phyloP scores from a whole-genome alignment of 2,113 vertebrate genomes.

The Pomatostomus ruficeps region DNA sequence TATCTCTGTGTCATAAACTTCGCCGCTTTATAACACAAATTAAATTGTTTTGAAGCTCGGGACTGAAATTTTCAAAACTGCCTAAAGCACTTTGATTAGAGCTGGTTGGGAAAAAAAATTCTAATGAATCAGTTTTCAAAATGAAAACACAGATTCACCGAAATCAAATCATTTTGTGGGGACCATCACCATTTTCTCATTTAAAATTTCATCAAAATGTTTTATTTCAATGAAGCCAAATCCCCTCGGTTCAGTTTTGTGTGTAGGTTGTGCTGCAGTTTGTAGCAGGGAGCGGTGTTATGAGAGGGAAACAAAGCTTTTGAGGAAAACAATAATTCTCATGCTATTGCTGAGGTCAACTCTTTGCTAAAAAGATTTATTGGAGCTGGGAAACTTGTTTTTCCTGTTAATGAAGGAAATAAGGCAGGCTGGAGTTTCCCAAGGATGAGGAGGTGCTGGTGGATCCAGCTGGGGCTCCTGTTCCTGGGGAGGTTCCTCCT shows the following conservation, averaged over 20 bases:
- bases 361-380: background rate
- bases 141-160: background rate
- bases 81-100: conserved; percentile 51
- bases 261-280: rapidly evolving
- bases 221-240: background rate
- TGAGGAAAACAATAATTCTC: background rate
- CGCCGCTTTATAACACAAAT: conserved; percentile 1
- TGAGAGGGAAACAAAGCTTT: background rate
- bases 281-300: rapidly evolving
- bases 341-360: background rate
- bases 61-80: conserved; percentile 3
- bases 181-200: background rate
- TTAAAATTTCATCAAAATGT: background rate
- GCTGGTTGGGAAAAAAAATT: background rate
- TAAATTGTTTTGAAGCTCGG: conserved; percentile 8
- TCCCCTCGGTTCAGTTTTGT: background rate
- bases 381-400: background rate
- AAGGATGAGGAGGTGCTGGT: background rate
- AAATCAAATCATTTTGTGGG: background rate
- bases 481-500: background rate
- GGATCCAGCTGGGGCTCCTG: background rate
- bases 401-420: background rate
- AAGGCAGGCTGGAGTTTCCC: background rate
- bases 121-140: conserved; percentile 29
- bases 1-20: conserved; percentile 16